Evolutionary conservation across 2,797 vertebrate species (phyloP).

Genomic region (Pseudomugil tenellus): DNA sequence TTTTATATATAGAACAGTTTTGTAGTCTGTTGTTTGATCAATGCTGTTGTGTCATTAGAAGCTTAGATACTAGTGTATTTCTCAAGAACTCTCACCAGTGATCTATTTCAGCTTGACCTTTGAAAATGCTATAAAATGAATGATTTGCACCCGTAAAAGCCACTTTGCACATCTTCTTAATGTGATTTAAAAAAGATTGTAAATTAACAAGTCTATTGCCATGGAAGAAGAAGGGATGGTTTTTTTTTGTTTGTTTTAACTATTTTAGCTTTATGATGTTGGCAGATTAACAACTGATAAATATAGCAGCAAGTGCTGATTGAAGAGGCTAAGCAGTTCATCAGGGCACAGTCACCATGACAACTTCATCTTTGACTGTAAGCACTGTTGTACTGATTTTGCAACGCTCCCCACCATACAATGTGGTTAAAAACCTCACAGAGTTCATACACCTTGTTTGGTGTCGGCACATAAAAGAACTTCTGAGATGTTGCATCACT

Average conservation of each 20-base stretch:
- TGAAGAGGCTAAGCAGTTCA: constrained; percentile 7
- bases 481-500: constrained; percentile 9
- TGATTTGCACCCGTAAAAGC: constrained; percentile 31
- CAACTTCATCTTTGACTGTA: constrained; percentile 5
- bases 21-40: constrained; percentile 15
- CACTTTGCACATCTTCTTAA: constrained; percentile 22
- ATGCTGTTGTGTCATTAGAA: constrained; percentile 10
- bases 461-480: constrained; percentile 7
- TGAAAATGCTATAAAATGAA: constrained; percentile 32
- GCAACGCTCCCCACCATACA: neutral
- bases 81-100: constrained; percentile 22
- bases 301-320: constrained; percentile 5
- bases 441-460: neutral
- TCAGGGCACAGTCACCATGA: constrained; percentile 18
- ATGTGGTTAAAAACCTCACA: neutral
- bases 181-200: constrained; percentile 19
- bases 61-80: constrained; percentile 21
- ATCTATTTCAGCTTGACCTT: constrained; percentile 45
- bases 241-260: neutral
- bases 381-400: constrained; percentile 7
- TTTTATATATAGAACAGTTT: constrained; percentile 17
- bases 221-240: neutral
- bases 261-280: constrained; percentile 1
- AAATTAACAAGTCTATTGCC: constrained; percentile 9
- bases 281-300: constrained; percentile 1